Conservation (phyloP, 2,888 invertebrate species). For the Tuberolachnus salignus region DNA sequence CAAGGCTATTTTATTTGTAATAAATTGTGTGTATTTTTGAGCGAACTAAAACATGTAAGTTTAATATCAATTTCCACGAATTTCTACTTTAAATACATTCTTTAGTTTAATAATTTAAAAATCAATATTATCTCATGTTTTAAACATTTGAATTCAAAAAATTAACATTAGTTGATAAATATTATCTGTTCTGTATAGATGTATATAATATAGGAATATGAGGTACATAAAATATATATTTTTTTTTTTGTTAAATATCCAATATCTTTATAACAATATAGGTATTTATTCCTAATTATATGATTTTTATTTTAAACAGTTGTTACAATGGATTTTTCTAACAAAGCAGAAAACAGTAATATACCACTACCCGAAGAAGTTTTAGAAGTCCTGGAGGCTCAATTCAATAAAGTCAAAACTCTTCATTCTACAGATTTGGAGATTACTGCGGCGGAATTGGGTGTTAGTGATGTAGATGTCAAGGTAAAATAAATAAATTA, state of each 20-base stretch:
- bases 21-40: slow-evolving; percentile 25
- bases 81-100: background rate
- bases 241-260: too few relatives aligned
- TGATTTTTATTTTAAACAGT: slow-evolving; percentile 29
- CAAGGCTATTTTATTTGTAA: slow-evolving; percentile 36
- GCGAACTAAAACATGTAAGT: background rate
- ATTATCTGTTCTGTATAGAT: background rate
- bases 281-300: background rate
- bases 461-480: slow-evolving; percentile 62
- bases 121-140: background rate
- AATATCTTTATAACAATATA: too few relatives aligned
- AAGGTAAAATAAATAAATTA: slow-evolving; percentile 61
- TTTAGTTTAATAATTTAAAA: background rate
- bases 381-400: slow-evolving; percentile 62
- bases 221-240: too few relatives aligned
- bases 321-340: slow-evolving; percentile 38
- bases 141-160: background rate
- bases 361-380: slow-evolving; percentile 60
- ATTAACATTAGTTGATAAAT: background rate
- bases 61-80: background rate
- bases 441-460: slow-evolving; percentile 64
- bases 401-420: slow-evolving; percentile 63
- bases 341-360: background rate
- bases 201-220: too few relatives aligned
- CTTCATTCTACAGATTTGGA: slow-evolving; percentile 63